A percentile compares a stretch with the other conserved stretches of the same genome.
Evolutionary conservation across 35 echinoderm and acorn worm species (phyloP).

Genomic region (Patiria miniata): DNA sequence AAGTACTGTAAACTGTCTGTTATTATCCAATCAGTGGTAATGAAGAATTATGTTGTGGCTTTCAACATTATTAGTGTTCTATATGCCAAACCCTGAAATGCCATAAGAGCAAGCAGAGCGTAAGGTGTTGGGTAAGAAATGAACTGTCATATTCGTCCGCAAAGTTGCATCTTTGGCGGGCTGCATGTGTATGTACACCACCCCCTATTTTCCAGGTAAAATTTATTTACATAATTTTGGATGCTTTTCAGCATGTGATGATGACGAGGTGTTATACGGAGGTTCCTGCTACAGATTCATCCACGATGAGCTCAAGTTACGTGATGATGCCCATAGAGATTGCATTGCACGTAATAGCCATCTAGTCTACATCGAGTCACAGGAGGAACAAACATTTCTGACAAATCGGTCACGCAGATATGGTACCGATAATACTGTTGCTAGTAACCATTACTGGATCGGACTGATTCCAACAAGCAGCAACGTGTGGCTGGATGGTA

Average conservation of each 20-base stretch:
- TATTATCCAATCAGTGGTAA: too few species aligned
- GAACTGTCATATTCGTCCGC: too few species aligned
- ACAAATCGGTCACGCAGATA: not conserved
- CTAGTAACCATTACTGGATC: not conserved
- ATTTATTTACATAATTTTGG: too few species aligned
- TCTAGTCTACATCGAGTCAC: not conserved
- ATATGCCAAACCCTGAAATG: too few species aligned
- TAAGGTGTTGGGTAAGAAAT: too few species aligned
- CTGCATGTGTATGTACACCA: too few species aligned
- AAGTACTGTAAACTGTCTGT: too few species aligned
- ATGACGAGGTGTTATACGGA: not conserved
- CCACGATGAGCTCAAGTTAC: not conserved
- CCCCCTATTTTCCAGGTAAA: too few species aligned
- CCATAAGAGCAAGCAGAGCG: too few species aligned
- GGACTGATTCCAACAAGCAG: not conserved
- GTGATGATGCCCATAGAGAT: not conserved
- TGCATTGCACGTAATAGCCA: not conserved
- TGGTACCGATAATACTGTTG: not conserved
- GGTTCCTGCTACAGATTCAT: not conserved
- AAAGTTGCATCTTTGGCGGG: too few species aligned
- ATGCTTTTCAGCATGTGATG: not conserved
- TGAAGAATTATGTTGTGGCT: too few species aligned
- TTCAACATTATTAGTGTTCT: too few species aligned
- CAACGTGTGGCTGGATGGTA: not conserved
- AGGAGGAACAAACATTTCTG: not conserved